Evolutionary conservation across 2,113 vertebrate species (phyloP).

Genomic region (Microcebus jonahi): DNA sequence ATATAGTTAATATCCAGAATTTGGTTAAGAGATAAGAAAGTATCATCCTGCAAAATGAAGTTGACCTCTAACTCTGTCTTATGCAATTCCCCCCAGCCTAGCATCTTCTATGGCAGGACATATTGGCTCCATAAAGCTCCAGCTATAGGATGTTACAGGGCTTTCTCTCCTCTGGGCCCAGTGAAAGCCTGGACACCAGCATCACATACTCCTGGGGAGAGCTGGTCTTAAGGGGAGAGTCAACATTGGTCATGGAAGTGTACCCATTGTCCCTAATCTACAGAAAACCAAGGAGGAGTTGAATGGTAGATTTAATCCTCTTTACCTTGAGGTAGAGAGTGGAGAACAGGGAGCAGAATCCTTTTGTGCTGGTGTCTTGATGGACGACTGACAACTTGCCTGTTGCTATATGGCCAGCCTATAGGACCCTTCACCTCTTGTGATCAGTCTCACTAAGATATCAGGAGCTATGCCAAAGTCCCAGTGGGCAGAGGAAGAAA

Average conservation of each 20-base stretch:
- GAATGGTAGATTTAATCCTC: background rate
- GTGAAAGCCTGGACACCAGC: background rate
- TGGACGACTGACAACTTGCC: background rate
- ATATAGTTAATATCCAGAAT: background rate
- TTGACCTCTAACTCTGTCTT: slow-evolving; percentile 12
- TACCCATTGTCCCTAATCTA: background rate
- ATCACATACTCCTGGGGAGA: background rate
- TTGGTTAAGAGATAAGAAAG: slow-evolving; percentile 6
- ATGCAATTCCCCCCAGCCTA: background rate
- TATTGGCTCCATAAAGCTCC: background rate
- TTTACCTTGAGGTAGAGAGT: background rate
- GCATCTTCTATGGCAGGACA: background rate
- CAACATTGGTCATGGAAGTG: background rate
- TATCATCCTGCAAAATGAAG: background rate
- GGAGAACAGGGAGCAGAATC: background rate
- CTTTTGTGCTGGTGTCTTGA: background rate
- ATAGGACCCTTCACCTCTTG: background rate
- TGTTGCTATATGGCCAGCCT: background rate
- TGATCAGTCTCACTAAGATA: background rate
- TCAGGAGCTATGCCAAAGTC: background rate
- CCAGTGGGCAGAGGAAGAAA: background rate
- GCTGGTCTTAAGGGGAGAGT: background rate
- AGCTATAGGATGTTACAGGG: background rate
- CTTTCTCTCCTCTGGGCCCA: background rate
- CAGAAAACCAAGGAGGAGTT: background rate